phyloP scores from a whole-genome alignment of 2,113 vertebrate species.

The Chaenogobius annularis region DNA sequence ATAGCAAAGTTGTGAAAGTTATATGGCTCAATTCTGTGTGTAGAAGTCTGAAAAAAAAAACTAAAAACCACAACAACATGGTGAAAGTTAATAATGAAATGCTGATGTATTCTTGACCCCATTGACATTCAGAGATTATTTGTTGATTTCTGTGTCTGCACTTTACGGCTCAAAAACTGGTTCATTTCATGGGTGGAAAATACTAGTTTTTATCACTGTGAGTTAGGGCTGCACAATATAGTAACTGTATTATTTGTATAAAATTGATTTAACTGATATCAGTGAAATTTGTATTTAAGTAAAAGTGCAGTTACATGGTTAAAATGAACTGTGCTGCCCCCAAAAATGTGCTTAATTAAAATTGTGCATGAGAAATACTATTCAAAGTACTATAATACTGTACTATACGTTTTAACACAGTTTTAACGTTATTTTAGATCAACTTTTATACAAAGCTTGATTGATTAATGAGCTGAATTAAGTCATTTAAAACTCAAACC shows the following conservation, averaged over 20 bases:
- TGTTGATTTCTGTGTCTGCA: conserved; percentile 18
- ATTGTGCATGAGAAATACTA: too few species aligned
- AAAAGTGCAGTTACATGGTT: too few species aligned
- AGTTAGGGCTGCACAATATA: conserved; percentile 18
- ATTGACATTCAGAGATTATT: conserved; percentile 15
- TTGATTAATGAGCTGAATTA: too few species aligned
- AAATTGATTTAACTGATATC: too few species aligned
- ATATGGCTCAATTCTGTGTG: conserved; percentile 5
- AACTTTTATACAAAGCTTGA: too few species aligned
- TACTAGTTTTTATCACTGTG: conserved; percentile 50
- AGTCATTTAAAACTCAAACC: too few species aligned
- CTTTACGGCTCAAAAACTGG: conserved; percentile 32
- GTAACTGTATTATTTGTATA: background rate
- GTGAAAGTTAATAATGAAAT: conserved; percentile 13
- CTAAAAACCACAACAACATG: conserved; percentile 10
- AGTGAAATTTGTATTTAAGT: too few species aligned
- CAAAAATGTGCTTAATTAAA: too few species aligned
- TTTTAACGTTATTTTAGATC: too few species aligned
- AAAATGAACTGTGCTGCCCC: too few species aligned
- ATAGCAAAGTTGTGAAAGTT: background rate
- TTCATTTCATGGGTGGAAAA: conserved; percentile 33
- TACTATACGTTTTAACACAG: too few species aligned
- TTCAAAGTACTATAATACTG: too few species aligned
- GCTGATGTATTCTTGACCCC: conserved; percentile 23
- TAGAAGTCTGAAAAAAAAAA: conserved; percentile 38